phyloP scores from a whole-genome alignment of 2,113 vertebrate species.

The Malurus alboscapulatus region DNA sequence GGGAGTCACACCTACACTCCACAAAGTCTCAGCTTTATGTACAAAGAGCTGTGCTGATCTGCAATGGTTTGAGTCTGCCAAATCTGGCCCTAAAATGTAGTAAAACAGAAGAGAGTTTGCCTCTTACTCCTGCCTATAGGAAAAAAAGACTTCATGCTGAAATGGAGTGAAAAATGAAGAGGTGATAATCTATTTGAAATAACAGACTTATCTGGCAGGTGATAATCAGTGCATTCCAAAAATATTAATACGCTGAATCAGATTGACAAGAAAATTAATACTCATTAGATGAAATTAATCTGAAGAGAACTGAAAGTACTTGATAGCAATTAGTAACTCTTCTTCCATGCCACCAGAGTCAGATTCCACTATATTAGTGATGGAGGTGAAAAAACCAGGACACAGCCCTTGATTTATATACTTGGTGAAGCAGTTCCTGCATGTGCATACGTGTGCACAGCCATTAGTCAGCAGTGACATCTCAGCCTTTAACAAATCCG shows the following conservation, averaged over 20 bases:
- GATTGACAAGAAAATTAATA: slow-evolving; percentile 49
- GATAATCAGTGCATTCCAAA: slow-evolving; percentile 46
- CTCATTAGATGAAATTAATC: slow-evolving; percentile 48
- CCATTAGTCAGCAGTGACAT: slow-evolving; percentile 52
- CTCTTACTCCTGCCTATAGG: neutral
- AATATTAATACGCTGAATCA: neutral
- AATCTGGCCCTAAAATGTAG: neutral
- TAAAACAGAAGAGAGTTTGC: neutral
- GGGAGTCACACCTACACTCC: neutral
- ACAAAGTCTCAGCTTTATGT: neutral
- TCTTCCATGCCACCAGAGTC: slow-evolving; percentile 4
- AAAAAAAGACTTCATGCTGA: neutral
- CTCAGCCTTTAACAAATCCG: slow-evolving; percentile 68
- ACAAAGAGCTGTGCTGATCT: neutral
- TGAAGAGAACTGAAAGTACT: slow-evolving; percentile 7
- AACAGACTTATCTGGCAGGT: slow-evolving; percentile 10
- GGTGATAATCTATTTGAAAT: neutral
- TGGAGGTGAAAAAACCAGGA: neutral
- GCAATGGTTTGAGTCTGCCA: neutral
- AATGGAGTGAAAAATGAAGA: neutral
- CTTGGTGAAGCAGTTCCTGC: slow-evolving; percentile 60
- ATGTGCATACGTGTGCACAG: slow-evolving; percentile 58
- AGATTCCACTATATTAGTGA: slow-evolving; percentile 9
- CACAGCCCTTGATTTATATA: slow-evolving; percentile 24
- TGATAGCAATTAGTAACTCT: neutral